A percentile compares a stretch with the other conserved stretches of the same genome.
Evolutionary conservation across 1,140 invertebrate species (phyloP).

Genomic region (Drosophila ananassae): DNA sequence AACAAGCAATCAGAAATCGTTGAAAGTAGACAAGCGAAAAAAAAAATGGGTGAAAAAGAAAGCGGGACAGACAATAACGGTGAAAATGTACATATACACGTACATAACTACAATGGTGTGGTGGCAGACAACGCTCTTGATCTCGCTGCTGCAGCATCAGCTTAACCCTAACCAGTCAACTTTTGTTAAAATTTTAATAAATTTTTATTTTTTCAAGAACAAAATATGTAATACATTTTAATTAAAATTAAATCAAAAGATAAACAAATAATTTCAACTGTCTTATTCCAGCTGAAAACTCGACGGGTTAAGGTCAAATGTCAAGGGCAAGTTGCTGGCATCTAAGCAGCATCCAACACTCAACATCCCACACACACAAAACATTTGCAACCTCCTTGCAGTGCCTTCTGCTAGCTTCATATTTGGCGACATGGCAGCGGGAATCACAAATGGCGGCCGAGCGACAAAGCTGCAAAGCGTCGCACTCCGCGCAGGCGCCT

Average conservation of each 20-base stretch:
- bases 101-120: not conserved
- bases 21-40: constrained; percentile 21
- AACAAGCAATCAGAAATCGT: constrained; percentile 77
- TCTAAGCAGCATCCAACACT: constrained; percentile 34
- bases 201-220: no score
- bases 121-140: constrained; percentile 14
- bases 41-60: not conserved
- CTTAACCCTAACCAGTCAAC: constrained; percentile 7
- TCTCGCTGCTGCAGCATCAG: constrained; percentile 13
- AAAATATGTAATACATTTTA: not conserved
- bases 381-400: constrained; percentile 51
- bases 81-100: constrained; percentile 9
- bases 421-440: constrained; percentile 67
- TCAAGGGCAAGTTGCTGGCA: constrained; percentile 49
- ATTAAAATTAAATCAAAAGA: not conserved
- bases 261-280: not conserved
- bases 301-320: constrained; percentile 27
- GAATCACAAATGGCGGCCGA: constrained; percentile 72
- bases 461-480: constrained; percentile 72
- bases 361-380: constrained; percentile 4
- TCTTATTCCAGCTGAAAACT: not conserved
- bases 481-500: constrained; percentile 56
- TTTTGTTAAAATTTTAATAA: not conserved
- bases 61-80: constrained; percentile 19
- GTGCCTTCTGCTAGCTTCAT: constrained; percentile 76